phyloP scores from a whole-genome alignment of 2,888 invertebrate genomes.

The Baccha elongata region DNA sequence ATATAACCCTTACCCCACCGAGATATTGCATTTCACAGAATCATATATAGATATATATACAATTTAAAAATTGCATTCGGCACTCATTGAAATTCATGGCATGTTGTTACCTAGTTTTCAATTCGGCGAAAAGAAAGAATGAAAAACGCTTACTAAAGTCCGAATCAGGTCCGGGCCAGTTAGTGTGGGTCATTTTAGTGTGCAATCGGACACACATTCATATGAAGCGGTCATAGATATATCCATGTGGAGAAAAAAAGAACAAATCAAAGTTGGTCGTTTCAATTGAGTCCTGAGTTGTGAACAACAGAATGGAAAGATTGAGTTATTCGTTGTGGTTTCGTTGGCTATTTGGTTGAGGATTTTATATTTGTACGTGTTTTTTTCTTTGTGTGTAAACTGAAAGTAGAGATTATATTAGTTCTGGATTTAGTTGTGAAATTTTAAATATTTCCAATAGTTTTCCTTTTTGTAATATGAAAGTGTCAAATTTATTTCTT shows the following conservation, averaged over 20 bases:
- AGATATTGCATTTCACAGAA: slow-evolving; percentile 60
- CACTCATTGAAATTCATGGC: slow-evolving; percentile 72
- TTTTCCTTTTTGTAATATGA: no score
- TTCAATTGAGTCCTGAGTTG: slow-evolving; percentile 64
- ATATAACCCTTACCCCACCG: slow-evolving; percentile 8
- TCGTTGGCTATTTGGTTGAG: slow-evolving; percentile 43
- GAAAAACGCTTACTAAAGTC: slow-evolving; percentile 30
- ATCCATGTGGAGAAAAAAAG: slow-evolving; percentile 48
- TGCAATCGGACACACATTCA: background rate
- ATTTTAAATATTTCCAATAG: no score
- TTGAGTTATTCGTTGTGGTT: slow-evolving; percentile 66
- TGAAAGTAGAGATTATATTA: slow-evolving; percentile 18
- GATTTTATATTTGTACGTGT: background rate
- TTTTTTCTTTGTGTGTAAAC: slow-evolving; percentile 1
- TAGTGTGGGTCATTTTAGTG: slow-evolving; percentile 15
- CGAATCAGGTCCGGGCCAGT: background rate
- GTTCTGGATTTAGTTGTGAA: background rate
- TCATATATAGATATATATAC: slow-evolving; percentile 51
- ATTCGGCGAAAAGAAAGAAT: slow-evolving; percentile 40
- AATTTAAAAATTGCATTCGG: slow-evolving; percentile 67
- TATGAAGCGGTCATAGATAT: background rate
- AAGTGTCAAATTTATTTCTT: no score
- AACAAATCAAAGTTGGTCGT: slow-evolving; percentile 66
- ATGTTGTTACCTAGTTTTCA: slow-evolving; percentile 71
- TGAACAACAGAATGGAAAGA: slow-evolving; percentile 54